phyloP scores from a whole-genome alignment of 2,888 invertebrate species.

The Coronaproctus castanopsis region DNA sequence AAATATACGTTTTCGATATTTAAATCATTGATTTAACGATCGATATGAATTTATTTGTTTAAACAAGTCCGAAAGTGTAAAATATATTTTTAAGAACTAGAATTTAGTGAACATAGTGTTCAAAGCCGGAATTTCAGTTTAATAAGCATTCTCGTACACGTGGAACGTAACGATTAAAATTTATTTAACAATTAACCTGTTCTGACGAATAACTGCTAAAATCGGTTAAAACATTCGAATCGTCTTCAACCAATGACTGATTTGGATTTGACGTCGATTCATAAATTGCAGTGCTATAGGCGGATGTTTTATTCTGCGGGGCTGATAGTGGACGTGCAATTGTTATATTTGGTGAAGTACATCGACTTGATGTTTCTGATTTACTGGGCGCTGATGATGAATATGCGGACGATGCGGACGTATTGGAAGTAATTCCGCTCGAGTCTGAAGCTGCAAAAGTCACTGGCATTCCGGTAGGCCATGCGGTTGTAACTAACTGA shows the following conservation, averaged over 20 bases:
- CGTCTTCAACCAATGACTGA: conserved; percentile 1
- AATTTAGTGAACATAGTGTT: too few species aligned
- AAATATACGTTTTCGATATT: too few species aligned
- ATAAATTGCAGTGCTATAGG: neutral
- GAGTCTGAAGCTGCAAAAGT: conserved; percentile 1
- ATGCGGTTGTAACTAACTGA: conserved; percentile 2
- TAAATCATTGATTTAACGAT: too few species aligned
- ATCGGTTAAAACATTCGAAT: conserved; percentile 23
- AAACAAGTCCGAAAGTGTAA: too few species aligned
- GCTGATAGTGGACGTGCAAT: conserved; percentile 36
- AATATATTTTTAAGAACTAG: too few species aligned
- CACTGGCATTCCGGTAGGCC: conserved; percentile 3
- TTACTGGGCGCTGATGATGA: conserved; percentile 56
- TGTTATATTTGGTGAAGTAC: conserved; percentile 24
- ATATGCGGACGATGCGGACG: conserved; percentile 35
- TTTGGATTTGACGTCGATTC: conserved; percentile 8
- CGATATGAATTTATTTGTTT: too few species aligned
- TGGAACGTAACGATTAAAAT: too few species aligned
- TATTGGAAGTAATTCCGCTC: neutral
- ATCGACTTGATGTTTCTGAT: conserved; percentile 35
- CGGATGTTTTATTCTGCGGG: conserved; percentile 26
- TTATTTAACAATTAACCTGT: conserved; percentile 9
- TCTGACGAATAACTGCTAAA: conserved; percentile 8
- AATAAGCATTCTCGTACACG: too few species aligned
- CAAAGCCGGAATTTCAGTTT: too few species aligned